Evolutionary conservation across 2,888 invertebrate species (phyloP).

Genomic region (Baccha elongata): DNA sequence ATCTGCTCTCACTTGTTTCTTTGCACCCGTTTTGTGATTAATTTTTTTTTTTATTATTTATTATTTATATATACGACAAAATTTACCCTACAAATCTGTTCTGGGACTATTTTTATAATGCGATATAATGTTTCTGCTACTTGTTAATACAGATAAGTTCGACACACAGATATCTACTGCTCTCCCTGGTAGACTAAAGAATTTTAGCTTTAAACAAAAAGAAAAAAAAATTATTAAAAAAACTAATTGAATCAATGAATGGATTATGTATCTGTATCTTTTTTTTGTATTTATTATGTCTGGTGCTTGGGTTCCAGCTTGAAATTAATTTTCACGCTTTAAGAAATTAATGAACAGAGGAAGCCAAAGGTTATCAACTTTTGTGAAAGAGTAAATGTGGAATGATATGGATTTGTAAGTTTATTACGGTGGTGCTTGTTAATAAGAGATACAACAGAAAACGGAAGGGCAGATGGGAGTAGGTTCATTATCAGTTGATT

Average conservation of each 20-base stretch:
- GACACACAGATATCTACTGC: not conserved
- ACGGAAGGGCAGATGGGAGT: not conserved
- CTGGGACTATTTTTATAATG: conserved; percentile 30
- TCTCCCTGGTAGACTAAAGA: not conserved
- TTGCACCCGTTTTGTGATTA: no score
- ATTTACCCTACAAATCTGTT: no score
- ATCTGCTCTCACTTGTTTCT: conserved; percentile 30
- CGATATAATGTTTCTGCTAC: no score
- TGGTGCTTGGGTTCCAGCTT: conserved; percentile 34
- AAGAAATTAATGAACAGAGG: conserved; percentile 53
- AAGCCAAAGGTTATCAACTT: conserved; percentile 59
- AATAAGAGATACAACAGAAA: no score
- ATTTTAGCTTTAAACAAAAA: not conserved
- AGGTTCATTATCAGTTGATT: conserved; percentile 7
- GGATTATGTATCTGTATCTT: no score
- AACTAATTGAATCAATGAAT: conserved; percentile 65
- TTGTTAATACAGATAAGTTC: conserved; percentile 14
- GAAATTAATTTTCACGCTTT: conserved; percentile 63
- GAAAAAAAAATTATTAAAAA: conserved; percentile 22
- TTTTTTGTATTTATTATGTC: no score
- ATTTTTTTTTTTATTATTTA: no score
- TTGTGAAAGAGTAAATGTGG: not conserved
- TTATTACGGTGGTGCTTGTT: not conserved
- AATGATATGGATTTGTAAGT: not conserved
- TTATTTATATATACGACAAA: no score